Percentiles rank a stretch among this genome's conserved stretches.
Evolutionary conservation across 2,113 vertebrate species (phyloP).

Genomic region (Passer domesticus): DNA sequence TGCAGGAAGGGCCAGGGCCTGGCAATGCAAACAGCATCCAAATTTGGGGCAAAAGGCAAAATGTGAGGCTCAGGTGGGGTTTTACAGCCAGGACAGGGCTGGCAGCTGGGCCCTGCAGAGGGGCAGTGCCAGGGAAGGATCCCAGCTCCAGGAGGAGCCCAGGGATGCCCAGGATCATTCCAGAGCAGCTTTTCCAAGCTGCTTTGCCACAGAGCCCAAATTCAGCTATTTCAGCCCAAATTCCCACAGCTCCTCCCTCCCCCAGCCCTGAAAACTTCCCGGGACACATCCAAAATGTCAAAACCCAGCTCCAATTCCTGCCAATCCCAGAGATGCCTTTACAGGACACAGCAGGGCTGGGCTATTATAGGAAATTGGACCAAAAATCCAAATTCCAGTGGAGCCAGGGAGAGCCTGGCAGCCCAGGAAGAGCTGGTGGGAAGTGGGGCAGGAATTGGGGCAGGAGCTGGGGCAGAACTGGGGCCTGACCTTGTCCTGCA

Average conservation of each 20-base stretch:
- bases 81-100: background rate
- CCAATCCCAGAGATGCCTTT: background rate
- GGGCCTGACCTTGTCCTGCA: conserved; percentile 82
- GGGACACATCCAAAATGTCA: rapidly evolving
- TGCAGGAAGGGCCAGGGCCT: background rate
- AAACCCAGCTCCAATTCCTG: background rate
- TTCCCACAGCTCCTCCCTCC: background rate
- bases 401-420: background rate
- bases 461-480: rapidly evolving
- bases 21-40: background rate
- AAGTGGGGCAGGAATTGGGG: rapidly evolving
- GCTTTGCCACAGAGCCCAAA: background rate
- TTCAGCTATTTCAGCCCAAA: background rate
- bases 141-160: background rate
- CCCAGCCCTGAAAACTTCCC: background rate
- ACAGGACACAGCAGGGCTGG: rapidly evolving
- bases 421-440: rapidly evolving
- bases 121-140: background rate
- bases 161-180: background rate
- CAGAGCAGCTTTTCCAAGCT: background rate
- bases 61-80: rapidly evolving
- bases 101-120: background rate
- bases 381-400: background rate
- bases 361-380: background rate
- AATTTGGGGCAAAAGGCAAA: background rate